Evolutionary conservation across 2,113 vertebrate genomes (phyloP).

Genomic region (Amazona guildingii): DNA sequence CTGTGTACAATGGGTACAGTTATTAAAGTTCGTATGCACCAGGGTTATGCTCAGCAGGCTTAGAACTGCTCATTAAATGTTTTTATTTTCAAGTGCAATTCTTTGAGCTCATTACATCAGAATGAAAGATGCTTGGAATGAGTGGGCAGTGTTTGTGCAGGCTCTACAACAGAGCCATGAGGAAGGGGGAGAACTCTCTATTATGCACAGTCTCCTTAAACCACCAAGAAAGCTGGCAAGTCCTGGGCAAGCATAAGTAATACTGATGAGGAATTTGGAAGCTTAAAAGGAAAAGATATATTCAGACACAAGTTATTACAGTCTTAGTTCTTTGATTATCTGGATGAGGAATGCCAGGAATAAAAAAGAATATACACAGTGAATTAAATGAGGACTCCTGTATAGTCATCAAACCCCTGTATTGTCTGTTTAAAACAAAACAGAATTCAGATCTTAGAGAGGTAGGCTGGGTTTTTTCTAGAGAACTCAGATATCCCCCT

Average conservation of each 20-base stretch:
- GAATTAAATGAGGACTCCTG: neutral
- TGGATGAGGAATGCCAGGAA: neutral
- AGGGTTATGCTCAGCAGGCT: neutral
- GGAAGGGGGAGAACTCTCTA: neutral
- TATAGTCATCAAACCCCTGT: neutral
- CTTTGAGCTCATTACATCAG: neutral
- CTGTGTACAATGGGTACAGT: neutral
- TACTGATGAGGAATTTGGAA: conserved; percentile 21
- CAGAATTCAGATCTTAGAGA: neutral
- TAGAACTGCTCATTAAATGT: neutral
- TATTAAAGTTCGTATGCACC: neutral
- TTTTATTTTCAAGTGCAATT: neutral
- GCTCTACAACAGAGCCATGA: neutral
- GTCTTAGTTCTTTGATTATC: neutral
- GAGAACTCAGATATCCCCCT: neutral
- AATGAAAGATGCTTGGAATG: neutral
- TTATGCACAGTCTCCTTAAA: neutral
- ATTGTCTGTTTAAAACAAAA: neutral
- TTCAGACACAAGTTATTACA: neutral
- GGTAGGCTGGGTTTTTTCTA: neutral
- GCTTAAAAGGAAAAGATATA: conserved; percentile 11
- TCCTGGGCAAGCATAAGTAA: conserved; percentile 4
- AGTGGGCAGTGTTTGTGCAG: neutral
- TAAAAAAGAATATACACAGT: neutral
- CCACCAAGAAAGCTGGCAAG: conserved; percentile 3